Base-by-base conservation (phyloP, 2,113 vertebrate species). In the Protobothrops mucrosquamatus region DNA sequence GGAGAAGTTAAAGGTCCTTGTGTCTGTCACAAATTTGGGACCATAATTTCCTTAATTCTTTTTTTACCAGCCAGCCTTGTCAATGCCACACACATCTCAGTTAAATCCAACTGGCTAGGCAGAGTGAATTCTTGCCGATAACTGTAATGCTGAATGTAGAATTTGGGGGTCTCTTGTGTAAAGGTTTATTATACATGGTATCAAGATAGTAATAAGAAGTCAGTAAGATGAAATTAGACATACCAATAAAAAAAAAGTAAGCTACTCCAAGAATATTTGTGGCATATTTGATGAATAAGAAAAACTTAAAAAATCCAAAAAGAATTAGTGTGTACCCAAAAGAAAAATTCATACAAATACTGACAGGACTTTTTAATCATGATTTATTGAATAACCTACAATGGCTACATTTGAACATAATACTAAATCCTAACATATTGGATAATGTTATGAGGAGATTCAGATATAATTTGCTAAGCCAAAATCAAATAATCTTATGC, bases 281-380 rank as follows among this genome's bases (percentile, higher is more conserved):
- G 93, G 92, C 69, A 93, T 43, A 91, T 93, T 86, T 94, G 51
- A 5, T 92, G 61, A 94, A 56, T 91, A 94, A 43, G 52, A 90
- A 94, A 55, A 85, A 94, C 88, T 1, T 87, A 90, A 93, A 91
- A 43, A 87, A 93, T 85, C 6, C 34, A 20, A 15, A 81, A 39
- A 39, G 5, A 81, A 81, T 81, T 39, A 39, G 39, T 81, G 14
- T 81, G 34, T 81, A 81, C n/a, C n/a, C 69, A 20, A 20, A 39
- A 81, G 74, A 39, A 81, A 81, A 81, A 81, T 81, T 18, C 34
- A 43, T 43, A 81, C 0, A 2, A 81, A 43, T 43, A 81, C 18
- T 22, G 74, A 74, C 69, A 74, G 15, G 29, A 39, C 18, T 20
- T 81, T 81, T 81, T 22, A 39, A 81, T 81, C n/a, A 39, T 81